phyloP scores from a whole-genome alignment of 2,888 invertebrate genomes.

The Hermaeophaga mercurialis region DNA sequence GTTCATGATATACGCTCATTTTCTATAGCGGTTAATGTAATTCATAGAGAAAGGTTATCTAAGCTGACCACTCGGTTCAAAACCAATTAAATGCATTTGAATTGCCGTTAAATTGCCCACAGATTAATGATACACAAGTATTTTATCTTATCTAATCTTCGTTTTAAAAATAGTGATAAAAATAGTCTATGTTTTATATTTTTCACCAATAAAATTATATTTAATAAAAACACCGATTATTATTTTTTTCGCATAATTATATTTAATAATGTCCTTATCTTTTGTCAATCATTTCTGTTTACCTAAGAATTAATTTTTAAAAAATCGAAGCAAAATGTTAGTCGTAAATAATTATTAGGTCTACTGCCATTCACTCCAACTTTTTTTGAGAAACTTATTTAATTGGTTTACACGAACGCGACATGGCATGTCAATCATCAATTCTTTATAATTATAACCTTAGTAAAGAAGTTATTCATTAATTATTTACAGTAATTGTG shows the following conservation, averaged over 20 bases:
- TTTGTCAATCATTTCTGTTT: too few relatives aligned
- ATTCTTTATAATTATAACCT: slow-evolving; percentile 9
- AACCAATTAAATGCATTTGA: slow-evolving; percentile 39
- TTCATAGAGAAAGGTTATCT: slow-evolving; percentile 37
- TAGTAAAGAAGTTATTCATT: slow-evolving; percentile 17
- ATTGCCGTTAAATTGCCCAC: slow-evolving; percentile 26
- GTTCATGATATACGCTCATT: slow-evolving; percentile 22
- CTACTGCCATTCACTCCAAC: background rate
- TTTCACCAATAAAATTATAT: too few relatives aligned
- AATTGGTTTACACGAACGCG: slow-evolving; percentile 16
- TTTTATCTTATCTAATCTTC: too few relatives aligned
- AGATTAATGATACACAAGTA: slow-evolving; percentile 33
- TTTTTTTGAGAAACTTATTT: slow-evolving; percentile 10
- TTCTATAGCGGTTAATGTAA: slow-evolving; percentile 36
- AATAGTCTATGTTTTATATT: too few relatives aligned
- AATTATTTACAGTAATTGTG: slow-evolving; percentile 18
- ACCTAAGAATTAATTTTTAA: too few relatives aligned
- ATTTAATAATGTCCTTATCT: too few relatives aligned
- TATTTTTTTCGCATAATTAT: too few relatives aligned
- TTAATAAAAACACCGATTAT: too few relatives aligned
- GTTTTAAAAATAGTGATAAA: too few relatives aligned
- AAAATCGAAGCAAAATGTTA: background rate
- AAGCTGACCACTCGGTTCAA: slow-evolving; percentile 36
- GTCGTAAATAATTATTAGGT: background rate
- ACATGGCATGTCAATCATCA: slow-evolving; percentile 21